Base-by-base conservation (phyloP, 2,888 invertebrate genomes). In the Hyposoter dolosus region DNA sequence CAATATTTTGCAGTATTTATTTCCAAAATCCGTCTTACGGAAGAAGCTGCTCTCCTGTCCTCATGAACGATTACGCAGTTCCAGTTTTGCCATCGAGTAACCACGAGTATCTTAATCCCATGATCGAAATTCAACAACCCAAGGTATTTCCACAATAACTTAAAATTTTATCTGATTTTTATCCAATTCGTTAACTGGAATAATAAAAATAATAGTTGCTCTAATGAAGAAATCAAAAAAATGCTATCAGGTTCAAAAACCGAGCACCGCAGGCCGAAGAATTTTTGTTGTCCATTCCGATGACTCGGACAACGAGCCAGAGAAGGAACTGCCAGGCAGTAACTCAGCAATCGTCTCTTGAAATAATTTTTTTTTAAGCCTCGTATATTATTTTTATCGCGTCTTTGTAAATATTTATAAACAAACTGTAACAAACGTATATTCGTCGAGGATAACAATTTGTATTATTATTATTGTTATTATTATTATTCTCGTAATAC, bases 81-180 rank as follows among this genome's bases (percentile, higher is more conserved):
- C 86, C 90, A 15, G 77, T 90, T 40, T 83, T 94, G 43, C 86
- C 90, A 50, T 92, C 94, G 3, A 93, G 93, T 19, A 90, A 93
- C 78, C 94, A 94, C 79, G 93, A 94, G 78, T 94, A 94, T 82
- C 77, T 89, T 23, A 94, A 94, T 89, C 94, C 94, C 28, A 86
- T 88, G 53, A 71, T 69, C 66, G 82, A 86, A 45, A 43, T 40
- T 28, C 79, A 80, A 40, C n/a, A 32, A 53, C 66, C 63, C 10
- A 72, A 43, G 63, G 68, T 77, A 60, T 65, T 74, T 17, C 10
- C 19, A 56, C 6, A 47, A 72, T n/a, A 53, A 79, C 60, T 43
- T 0, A 35, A 43, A 69, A 69, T 50, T 9, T 4, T 9, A 53
- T n/a, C 5, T n/a, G 9, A n/a, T 63, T 63, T 15, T 40, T 40